These are phyloP conservation scores for Sorex maritimensis DNA, from an alignment of 2,797 vertebrate genomes.

Conservation along the genomic window DNA sequence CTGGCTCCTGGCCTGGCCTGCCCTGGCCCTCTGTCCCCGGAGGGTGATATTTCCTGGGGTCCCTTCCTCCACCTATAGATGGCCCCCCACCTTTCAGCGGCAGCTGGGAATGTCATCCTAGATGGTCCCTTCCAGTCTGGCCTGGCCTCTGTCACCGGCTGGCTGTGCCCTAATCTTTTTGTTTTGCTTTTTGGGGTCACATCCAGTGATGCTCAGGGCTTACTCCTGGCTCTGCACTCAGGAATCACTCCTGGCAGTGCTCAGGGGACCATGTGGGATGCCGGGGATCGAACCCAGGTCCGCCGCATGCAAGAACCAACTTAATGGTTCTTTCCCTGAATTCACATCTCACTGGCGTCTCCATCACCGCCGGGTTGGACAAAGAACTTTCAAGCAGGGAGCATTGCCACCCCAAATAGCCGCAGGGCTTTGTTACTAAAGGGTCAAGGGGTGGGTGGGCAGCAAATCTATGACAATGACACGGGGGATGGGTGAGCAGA, in stretches of 20 bases:
- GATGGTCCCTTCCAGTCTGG: neutral
- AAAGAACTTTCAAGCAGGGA: neutral
- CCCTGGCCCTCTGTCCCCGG: neutral
- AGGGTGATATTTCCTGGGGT: neutral
- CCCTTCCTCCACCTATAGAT: neutral
- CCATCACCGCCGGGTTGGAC: neutral
- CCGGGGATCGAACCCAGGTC: too few relatives aligned
- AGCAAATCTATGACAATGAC: neutral
- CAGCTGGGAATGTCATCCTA: neutral
- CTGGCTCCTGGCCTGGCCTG: neutral
- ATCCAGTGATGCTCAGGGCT: too few relatives aligned
- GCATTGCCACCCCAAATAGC: neutral
- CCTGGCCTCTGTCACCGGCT: neutral
- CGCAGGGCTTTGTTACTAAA: neutral
- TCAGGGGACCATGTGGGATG: too few relatives aligned
- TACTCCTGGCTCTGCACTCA: too few relatives aligned
- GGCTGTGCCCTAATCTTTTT: too few relatives aligned
- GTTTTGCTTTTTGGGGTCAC: too few relatives aligned
- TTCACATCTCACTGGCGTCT: neutral
- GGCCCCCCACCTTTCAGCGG: too few relatives aligned
- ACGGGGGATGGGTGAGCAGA: too few relatives aligned
- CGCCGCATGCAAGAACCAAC: too few relatives aligned
- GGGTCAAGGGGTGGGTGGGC: neutral
- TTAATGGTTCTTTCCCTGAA: neutral
- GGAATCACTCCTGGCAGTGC: too few relatives aligned